Evolutionary conservation across 2,797 vertebrate species (phyloP).

Genomic region (Trachurus trachurus): DNA sequence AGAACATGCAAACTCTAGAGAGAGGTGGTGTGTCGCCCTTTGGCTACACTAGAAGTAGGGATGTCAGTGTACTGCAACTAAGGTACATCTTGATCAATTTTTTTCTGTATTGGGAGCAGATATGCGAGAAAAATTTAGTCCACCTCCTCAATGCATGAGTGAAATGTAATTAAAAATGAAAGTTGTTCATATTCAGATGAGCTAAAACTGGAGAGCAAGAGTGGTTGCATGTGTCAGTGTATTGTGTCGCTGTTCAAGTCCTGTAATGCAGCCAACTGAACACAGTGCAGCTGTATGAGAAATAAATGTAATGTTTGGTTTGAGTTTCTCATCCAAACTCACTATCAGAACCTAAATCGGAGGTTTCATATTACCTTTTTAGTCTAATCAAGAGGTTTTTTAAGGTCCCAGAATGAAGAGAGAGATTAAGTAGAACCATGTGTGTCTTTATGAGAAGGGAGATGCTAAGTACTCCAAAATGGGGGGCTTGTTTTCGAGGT

Average conservation of each 20-base stretch:
- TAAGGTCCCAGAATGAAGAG: conserved; percentile 61
- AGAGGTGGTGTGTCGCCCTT: too few species aligned
- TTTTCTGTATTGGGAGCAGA: background rate
- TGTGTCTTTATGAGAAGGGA: conserved; percentile 72
- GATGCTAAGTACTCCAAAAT: conserved; percentile 52
- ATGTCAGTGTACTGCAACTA: too few species aligned
- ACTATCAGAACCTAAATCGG: conserved; percentile 57
- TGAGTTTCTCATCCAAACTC: conserved; percentile 54
- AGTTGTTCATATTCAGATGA: background rate
- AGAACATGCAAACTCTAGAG: too few species aligned
- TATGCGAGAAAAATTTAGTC: background rate
- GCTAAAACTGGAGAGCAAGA: conserved; percentile 5
- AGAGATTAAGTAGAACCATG: conserved; percentile 74
- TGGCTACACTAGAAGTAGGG: too few species aligned
- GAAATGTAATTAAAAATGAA: background rate
- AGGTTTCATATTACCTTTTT: conserved; percentile 73
- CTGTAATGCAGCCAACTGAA: conserved; percentile 24
- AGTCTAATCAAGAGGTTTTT: conserved; percentile 73
- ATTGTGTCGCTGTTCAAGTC: conserved; percentile 10
- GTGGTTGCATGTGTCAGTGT: background rate
- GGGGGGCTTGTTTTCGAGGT: conserved; percentile 67
- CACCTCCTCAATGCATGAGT: background rate
- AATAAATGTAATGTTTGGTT: conserved; percentile 70
- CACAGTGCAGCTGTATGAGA: conserved; percentile 26
- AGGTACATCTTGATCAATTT: background rate